Evolutionary conservation across 2,888 invertebrate species (phyloP).

Genomic region (Plusia festucae): DNA sequence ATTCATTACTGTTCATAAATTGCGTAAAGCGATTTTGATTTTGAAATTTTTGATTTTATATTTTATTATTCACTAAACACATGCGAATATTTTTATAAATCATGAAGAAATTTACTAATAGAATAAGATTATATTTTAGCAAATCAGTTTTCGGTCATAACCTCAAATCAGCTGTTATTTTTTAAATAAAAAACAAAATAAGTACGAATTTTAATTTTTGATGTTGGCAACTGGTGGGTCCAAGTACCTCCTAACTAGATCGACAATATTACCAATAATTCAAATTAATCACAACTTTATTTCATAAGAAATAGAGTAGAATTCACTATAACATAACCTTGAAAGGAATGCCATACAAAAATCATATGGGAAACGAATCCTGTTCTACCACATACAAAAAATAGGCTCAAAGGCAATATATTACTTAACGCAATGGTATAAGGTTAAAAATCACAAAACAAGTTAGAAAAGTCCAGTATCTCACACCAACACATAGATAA

Average conservation of each 20-base stretch:
- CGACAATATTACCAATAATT: conserved; percentile 57
- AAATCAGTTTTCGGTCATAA: conserved; percentile 3
- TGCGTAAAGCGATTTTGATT: too few species aligned
- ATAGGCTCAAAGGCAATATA: conserved; percentile 34
- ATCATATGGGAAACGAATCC: conserved; percentile 86
- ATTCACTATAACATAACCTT: conserved; percentile 45
- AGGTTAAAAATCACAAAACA: conserved; percentile 43
- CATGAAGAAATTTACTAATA: too few species aligned
- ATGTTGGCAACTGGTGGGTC: conserved; percentile 65
- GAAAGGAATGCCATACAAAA: conserved; percentile 84
- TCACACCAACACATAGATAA: conserved; percentile 68
- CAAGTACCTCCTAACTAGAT: conserved; percentile 74
- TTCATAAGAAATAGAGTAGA: neutral
- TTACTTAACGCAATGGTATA: neutral
- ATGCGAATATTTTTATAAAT: neutral
- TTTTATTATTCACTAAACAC: neutral
- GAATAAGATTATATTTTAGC: too few species aligned
- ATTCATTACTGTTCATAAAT: too few species aligned
- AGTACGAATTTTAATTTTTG: conserved; percentile 47
- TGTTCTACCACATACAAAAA: conserved; percentile 69
- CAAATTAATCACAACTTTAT: conserved; percentile 61
- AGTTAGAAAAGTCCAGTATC: conserved; percentile 63
- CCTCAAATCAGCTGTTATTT: conserved; percentile 45
- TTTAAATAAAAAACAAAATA: conserved; percentile 16
- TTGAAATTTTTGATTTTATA: too few species aligned